Evolutionary conservation across 2,888 invertebrate species (phyloP).

Genomic region (Thysanoteuthis rhombus): DNA sequence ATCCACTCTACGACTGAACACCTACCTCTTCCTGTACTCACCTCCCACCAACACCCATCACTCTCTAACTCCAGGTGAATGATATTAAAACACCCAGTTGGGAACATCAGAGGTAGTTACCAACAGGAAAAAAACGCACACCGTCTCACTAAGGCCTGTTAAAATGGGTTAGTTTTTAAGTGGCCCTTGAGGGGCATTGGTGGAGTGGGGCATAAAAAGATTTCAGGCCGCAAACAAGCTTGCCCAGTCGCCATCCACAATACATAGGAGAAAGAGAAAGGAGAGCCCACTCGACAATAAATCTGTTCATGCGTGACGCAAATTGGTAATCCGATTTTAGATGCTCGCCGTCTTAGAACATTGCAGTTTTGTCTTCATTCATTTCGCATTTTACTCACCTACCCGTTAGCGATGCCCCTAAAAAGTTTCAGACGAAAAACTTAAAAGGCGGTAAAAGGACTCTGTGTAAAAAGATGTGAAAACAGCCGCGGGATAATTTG

Average conservation of each 20-base stretch:
- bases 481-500: background rate
- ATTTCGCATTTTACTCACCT: background rate
- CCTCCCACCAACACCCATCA: background rate
- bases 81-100: background rate
- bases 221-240: background rate
- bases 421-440: background rate
- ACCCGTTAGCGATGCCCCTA: background rate
- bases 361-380: background rate
- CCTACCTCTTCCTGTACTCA: background rate
- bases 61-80: background rate
- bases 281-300: background rate
- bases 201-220: background rate
- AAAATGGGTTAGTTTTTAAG: conserved; percentile 31
- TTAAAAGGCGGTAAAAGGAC: background rate
- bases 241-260: background rate
- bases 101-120: background rate
- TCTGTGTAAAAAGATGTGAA: background rate
- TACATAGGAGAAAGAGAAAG: background rate
- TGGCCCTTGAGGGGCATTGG: background rate
- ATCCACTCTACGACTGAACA: background rate
- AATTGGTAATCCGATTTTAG: background rate
- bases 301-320: background rate
- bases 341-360: background rate
- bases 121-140: background rate
- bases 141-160: background rate